These are phyloP conservation scores for Plagodis dolabraria DNA, from an alignment of 2,888 invertebrate genomes.

Conservation along the genomic window DNA sequence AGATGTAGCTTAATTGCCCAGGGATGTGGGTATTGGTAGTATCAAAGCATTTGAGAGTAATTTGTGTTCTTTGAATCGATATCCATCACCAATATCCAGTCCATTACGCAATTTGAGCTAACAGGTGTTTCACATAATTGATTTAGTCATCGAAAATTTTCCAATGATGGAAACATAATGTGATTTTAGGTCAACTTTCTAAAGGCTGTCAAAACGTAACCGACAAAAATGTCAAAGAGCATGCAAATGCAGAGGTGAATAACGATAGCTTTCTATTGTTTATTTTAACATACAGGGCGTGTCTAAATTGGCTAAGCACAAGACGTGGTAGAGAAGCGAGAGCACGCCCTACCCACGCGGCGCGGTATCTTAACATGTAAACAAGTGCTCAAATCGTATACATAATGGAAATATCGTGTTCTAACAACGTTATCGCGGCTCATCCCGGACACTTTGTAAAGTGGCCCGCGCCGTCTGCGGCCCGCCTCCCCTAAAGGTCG, in stretches of 20 bases:
- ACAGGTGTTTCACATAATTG: constrained; percentile 11
- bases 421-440: constrained; percentile 83
- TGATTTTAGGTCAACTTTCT: constrained; percentile 20
- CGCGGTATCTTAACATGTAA: constrained; percentile 78
- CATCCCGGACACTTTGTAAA: constrained; percentile 84
- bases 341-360: constrained; percentile 61
- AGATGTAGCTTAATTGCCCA: constrained; percentile 17
- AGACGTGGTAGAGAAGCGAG: constrained; percentile 58
- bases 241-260: constrained; percentile 26
- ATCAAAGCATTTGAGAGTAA: constrained; percentile 11
- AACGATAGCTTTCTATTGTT: constrained; percentile 49
- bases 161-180: constrained; percentile 17
- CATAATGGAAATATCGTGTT: constrained; percentile 85
- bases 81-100: constrained; percentile 8
- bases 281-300: constrained; percentile 51
- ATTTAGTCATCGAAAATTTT: constrained; percentile 7
- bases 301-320: constrained; percentile 60
- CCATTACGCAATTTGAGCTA: neutral
- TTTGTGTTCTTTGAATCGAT: constrained; percentile 7
- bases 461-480: constrained; percentile 76
- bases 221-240: constrained; percentile 18
- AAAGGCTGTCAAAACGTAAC: constrained; percentile 9
- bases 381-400: constrained; percentile 84
- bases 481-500: constrained; percentile 48
- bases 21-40: constrained; percentile 13